Evolutionary conservation across 2,797 vertebrate genomes (phyloP).

Genomic region (Salarias fasciatus): DNA sequence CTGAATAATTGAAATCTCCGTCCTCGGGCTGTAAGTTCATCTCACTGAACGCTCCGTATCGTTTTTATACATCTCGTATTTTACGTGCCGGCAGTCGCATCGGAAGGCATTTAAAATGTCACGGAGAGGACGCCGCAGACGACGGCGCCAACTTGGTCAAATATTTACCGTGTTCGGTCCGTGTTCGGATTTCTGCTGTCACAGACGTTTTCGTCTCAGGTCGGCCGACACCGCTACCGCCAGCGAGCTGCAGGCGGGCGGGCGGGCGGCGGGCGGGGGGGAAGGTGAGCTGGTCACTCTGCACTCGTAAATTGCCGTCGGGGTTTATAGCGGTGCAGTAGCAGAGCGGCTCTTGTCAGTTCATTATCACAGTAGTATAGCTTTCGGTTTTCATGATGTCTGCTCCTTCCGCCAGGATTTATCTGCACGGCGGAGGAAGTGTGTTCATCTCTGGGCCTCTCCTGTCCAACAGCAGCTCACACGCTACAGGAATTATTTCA

Average conservation of each 20-base stretch:
- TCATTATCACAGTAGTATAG: conserved; percentile 80
- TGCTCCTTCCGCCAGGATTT: conserved; percentile 54
- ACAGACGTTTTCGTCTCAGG: conserved; percentile 31
- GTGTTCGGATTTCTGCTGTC: conserved; percentile 26
- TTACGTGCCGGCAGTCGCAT: conserved; percentile 49
- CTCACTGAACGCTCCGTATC: conserved; percentile 73
- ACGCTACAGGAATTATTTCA: conserved; percentile 23
- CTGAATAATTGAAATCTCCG: conserved; percentile 81
- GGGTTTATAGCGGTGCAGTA: conserved; percentile 71
- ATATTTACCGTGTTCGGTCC: conserved; percentile 38
- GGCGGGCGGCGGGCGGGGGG: conserved; percentile 46
- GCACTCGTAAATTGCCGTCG: conserved; percentile 72
- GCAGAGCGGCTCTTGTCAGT: conserved; percentile 73
- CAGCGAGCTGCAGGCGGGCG: conserved; percentile 34
- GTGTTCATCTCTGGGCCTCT: conserved; percentile 40
- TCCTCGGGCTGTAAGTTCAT: conserved; percentile 73
- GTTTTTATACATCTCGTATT: conserved; percentile 72
- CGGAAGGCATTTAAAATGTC: conserved; percentile 49
- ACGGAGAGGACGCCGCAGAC: conserved; percentile 25
- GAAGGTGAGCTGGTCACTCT: conserved; percentile 67
- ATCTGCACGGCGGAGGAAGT: conserved; percentile 48
- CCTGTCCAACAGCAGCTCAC: conserved; percentile 25
- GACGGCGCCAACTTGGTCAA: conserved; percentile 26
- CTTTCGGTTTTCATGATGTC: conserved; percentile 75
- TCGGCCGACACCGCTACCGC: conserved; percentile 30